Evolutionary conservation across 2,888 invertebrate genomes (phyloP), one percentile per base, ranked within the genome.

Genomic region (Perizoma flavofasciatum): DNA sequence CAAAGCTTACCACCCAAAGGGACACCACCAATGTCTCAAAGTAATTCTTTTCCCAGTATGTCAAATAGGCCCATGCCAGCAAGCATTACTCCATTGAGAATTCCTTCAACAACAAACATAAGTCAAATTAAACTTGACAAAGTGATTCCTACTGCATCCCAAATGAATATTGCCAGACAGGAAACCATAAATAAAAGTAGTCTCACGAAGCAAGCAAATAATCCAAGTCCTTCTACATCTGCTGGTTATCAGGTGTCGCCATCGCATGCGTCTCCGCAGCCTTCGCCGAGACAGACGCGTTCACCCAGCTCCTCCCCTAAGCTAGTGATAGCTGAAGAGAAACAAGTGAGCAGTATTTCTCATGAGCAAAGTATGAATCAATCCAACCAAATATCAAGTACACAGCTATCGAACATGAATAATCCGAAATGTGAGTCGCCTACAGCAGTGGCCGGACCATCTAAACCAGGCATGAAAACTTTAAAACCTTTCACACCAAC

Each of bases 251-350:
- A 82, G 70, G 72, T 81, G 59, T 48, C 55, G 7, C 58, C 74
- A 49, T 66, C 84, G 33, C 86, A 82, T 67, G 78, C 72, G 59
- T 75, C 87, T 9, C 68, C 84, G 46, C 89, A 86, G 55, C 85
- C 88, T 48, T 89, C 89, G 53, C 89, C 92, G 55, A 83, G 90
- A 65, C 92, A 89, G 73, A 90, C 88, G 43, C 83, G 92, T n/a
- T 92, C 92, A 22, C 92, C 92, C 33, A 92, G 92, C 70, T 92
- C 91, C 41, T 92, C 92, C 40, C 92, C 92, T 40, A 92, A 92
- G 69, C 77, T 92, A 64, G 89, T 92, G 1, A 92, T 92, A 70
- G 92, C 92, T 56, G 92, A 92, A 74, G 92, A 92, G 53, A 92
- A 92, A 70, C 92, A 92, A 74, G 73, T 78, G 11, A 78, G 70